Conservation (phyloP, 2,113 vertebrate genomes). For the Ciconia stormi region DNA sequence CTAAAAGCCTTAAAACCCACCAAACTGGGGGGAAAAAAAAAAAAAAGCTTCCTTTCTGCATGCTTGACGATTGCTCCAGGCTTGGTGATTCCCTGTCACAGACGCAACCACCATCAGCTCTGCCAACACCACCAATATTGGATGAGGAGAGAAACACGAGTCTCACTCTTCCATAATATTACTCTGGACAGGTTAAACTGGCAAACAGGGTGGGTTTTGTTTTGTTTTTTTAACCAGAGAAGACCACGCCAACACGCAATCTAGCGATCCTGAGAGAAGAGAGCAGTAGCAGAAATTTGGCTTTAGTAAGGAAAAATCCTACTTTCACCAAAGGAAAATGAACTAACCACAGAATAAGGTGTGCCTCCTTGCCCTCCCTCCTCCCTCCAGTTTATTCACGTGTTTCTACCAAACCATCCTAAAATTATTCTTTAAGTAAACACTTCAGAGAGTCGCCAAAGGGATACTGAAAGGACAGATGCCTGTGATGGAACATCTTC, state of each 20-base stretch:
- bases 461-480: neutral
- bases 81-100: neutral
- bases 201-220: neutral
- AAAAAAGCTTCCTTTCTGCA: neutral
- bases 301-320: neutral
- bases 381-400: neutral
- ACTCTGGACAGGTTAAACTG: neutral
- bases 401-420: neutral
- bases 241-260: neutral
- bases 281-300: neutral
- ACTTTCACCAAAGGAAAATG: neutral
- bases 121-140: accelerated
- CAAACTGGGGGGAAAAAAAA: neutral
- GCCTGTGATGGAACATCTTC: neutral
- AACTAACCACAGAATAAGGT: neutral
- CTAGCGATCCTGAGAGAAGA: accelerated
- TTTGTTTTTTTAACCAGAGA: neutral
- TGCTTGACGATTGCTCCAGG: accelerated
- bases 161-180: accelerated
- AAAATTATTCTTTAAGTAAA: neutral
- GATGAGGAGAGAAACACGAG: neutral
- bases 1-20: neutral
- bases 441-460: neutral
- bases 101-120: neutral
- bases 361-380: neutral